Conservation (phyloP, 1,140 invertebrate genomes). For the Ceratina calcarata region DNA sequence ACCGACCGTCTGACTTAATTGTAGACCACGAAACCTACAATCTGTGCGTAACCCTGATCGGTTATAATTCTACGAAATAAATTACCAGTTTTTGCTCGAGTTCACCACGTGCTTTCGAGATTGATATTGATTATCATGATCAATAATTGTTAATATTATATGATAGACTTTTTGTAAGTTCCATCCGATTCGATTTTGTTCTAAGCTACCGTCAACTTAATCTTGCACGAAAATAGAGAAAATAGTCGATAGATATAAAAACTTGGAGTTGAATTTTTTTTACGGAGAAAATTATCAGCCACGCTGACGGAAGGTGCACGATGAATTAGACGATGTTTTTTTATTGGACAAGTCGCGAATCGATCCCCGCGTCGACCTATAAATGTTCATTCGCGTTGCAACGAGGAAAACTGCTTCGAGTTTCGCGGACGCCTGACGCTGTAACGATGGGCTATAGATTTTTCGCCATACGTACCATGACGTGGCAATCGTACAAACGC, state of each 20-base stretch:
- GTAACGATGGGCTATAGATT: slow-evolving; percentile 74
- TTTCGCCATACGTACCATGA: slow-evolving; percentile 71
- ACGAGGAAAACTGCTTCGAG: slow-evolving; percentile 39
- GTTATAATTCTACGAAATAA: slow-evolving; percentile 1
- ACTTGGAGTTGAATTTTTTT: slow-evolving; percentile 9
- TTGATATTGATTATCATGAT: too few relatives aligned
- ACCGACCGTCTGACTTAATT: background rate
- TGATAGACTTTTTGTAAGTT: too few relatives aligned
- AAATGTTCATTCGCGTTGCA: slow-evolving; percentile 65
- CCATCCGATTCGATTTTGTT: too few relatives aligned
- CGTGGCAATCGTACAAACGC: slow-evolving; percentile 74
- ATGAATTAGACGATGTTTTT: slow-evolving; percentile 18
- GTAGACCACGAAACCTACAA: background rate
- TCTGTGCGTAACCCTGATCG: background rate
- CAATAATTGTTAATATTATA: too few relatives aligned
- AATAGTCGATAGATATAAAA: background rate
- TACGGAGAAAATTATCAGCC: slow-evolving; percentile 22
- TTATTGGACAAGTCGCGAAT: slow-evolving; percentile 59
- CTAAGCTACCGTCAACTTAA: too few relatives aligned
- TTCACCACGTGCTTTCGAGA: background rate
- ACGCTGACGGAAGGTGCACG: background rate
- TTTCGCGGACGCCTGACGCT: slow-evolving; percentile 53
- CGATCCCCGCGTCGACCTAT: slow-evolving; percentile 67
- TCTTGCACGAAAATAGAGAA: background rate
- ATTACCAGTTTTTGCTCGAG: background rate